These are phyloP conservation scores for Mungos mungo DNA, from an alignment of 2,113 vertebrate genomes.

Conservation along the genomic window DNA sequence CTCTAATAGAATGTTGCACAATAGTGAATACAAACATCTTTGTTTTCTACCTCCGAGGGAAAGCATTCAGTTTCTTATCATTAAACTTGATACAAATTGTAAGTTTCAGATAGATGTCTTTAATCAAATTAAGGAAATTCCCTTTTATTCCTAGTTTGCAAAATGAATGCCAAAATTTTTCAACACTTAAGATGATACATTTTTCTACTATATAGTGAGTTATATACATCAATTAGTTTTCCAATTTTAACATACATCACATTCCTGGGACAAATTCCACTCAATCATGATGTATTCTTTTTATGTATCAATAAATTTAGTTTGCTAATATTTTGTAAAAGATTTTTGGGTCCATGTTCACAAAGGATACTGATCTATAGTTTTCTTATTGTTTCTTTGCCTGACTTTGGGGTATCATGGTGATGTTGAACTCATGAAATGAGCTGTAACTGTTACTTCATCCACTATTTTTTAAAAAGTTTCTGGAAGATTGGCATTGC, in stretches of 20 bases:
- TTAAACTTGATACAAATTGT: not conserved
- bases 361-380: not conserved
- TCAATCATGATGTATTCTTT: not conserved
- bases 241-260: not conserved
- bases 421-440: not conserved
- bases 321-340: not conserved
- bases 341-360: not conserved
- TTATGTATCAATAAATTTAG: not conserved
- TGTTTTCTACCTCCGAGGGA: not conserved
- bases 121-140: constrained; percentile 5
- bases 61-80: not conserved
- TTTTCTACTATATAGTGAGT: not conserved
- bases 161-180: not conserved
- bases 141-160: not conserved
- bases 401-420: not conserved
- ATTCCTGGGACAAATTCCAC: not conserved
- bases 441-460: not conserved
- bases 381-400: not conserved
- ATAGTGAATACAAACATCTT: not conserved
- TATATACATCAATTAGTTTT: not conserved
- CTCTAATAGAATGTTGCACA: not conserved
- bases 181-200: not conserved
- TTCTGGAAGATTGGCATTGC: not conserved
- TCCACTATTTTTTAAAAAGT: not conserved
- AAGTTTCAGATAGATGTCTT: not conserved